Evolutionary conservation across 2,797 vertebrate species (phyloP).

Genomic region (Poeciliopsis turneri): DNA sequence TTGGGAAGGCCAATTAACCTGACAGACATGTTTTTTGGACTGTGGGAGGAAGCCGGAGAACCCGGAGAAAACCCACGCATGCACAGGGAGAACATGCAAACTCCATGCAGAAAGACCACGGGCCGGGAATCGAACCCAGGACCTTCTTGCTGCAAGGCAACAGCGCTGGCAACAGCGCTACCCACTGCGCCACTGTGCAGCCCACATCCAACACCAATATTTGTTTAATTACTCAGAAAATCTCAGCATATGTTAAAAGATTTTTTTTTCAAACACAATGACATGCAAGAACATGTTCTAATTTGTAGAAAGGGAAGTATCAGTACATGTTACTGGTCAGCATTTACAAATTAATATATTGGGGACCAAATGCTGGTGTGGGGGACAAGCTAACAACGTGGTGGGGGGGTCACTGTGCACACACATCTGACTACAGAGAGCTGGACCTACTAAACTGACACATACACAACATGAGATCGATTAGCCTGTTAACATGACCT

Average conservation of each 20-base stretch:
- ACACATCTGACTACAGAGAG: conserved; percentile 47
- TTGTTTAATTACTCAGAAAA: conserved; percentile 14
- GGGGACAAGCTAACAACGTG: conserved; percentile 29
- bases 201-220: conserved; percentile 52
- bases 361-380: conserved; percentile 34
- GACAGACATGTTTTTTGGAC: no score
- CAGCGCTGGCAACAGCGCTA: no score
- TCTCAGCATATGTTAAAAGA: conserved; percentile 15
- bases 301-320: conserved; percentile 16
- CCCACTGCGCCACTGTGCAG: no score
- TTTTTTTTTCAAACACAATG: conserved; percentile 4
- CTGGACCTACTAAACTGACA: conserved; percentile 59
- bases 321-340: conserved; percentile 9
- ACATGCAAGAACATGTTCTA: conserved; percentile 42
- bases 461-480: conserved; percentile 56
- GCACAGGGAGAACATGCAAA: no score
- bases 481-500: conserved; percentile 46
- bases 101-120: no score
- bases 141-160: no score
- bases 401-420: conserved; percentile 32
- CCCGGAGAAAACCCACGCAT: no score
- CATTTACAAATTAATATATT: conserved; percentile 15
- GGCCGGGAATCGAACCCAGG: no score
- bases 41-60: no score
- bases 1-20: no score